Conservation (phyloP, 2,888 invertebrate species). For the Caenorhabditis sp. region DNA sequence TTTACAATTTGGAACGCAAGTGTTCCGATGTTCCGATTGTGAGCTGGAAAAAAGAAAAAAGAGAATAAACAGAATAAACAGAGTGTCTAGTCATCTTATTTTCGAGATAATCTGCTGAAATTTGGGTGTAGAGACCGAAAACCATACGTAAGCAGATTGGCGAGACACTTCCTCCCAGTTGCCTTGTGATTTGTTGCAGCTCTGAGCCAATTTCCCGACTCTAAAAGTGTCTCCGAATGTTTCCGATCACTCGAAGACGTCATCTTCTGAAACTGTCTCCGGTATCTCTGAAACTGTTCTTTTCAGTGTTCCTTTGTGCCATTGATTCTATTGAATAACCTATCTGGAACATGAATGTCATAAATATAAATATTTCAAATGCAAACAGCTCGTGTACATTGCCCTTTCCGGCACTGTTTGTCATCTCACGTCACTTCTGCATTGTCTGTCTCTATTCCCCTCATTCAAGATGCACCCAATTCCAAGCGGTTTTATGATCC, state of each 20-base stretch:
- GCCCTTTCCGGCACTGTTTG: slow-evolving; percentile 26
- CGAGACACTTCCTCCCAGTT: too few relatives aligned
- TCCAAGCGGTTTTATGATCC: slow-evolving; percentile 58
- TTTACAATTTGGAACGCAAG: too few relatives aligned
- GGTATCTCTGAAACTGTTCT: too few relatives aligned
- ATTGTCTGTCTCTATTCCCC: too few relatives aligned
- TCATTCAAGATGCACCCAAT: slow-evolving; percentile 39
- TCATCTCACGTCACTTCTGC: slow-evolving; percentile 34
- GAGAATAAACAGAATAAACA: background rate
- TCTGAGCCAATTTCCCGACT: too few relatives aligned
- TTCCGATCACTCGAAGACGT: too few relatives aligned
- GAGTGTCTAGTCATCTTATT: background rate
- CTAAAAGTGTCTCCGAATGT: too few relatives aligned
- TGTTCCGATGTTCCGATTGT: background rate
- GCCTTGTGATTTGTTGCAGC: too few relatives aligned
- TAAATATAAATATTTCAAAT: background rate
- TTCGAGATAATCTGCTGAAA: background rate
- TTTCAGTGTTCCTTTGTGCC: background rate
- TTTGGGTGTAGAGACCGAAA: background rate
- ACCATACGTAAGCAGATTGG: background rate
- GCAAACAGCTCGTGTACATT: slow-evolving; percentile 35
- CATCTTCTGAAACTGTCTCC: too few relatives aligned
- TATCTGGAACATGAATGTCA: background rate
- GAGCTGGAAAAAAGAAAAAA: background rate
- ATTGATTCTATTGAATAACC: slow-evolving; percentile 1